Conservation (phyloP, 2,113 vertebrate species). For the Hirundichthys speculiger region DNA sequence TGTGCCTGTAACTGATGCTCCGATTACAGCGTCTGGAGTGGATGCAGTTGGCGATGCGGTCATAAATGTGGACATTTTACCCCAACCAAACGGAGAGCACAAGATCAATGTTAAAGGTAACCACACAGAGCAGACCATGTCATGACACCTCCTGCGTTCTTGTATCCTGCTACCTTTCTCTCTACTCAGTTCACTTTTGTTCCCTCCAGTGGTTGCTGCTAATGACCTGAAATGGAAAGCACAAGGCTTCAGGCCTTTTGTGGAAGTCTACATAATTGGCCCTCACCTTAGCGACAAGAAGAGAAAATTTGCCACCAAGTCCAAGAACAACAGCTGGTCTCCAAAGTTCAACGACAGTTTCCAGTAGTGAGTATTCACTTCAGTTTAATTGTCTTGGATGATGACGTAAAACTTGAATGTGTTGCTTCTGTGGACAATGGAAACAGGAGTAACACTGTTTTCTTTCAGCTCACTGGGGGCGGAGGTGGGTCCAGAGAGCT, state of each 20-base stretch:
- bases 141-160: neutral
- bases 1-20: neutral
- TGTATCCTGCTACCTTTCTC: neutral
- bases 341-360: slow-evolving; percentile 94
- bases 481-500: slow-evolving; percentile 92
- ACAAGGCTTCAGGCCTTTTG: slow-evolving; percentile 95
- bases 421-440: too few species aligned
- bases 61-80: slow-evolving; percentile 91
- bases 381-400: too few species aligned
- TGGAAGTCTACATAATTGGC: slow-evolving; percentile 96
- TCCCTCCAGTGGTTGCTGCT: slow-evolving; percentile 71
- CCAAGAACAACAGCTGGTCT: slow-evolving; percentile 98
- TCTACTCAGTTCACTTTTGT: neutral
- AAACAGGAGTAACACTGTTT: neutral
- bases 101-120: slow-evolving; percentile 95
- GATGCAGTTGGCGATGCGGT: slow-evolving; percentile 93
- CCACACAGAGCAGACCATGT: slow-evolving; percentile 3
- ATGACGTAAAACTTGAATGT: neutral
- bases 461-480: slow-evolving; percentile 86
- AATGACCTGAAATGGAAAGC: slow-evolving; percentile 92
- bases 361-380: slow-evolving; percentile 89
- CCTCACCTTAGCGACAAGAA: slow-evolving; percentile 97
- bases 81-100: slow-evolving; percentile 90
- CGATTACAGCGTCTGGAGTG: slow-evolving; percentile 88
- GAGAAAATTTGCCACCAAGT: slow-evolving; percentile 97